These are phyloP conservation scores for Dynastes grantii DNA, from an alignment of 2,888 invertebrate genomes.

Conservation along the genomic window DNA sequence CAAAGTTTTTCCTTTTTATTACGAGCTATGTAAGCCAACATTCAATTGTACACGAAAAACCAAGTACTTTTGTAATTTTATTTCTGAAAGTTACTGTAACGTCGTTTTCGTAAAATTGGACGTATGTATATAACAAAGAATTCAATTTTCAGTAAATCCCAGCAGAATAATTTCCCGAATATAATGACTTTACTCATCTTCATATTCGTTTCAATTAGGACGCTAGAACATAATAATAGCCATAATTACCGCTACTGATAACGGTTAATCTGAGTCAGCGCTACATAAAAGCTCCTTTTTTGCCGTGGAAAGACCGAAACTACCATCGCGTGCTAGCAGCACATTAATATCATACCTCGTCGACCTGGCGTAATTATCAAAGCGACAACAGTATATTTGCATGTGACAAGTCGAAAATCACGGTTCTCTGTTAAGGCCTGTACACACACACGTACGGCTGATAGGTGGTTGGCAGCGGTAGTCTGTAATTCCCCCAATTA, in stretches of 20 bases:
- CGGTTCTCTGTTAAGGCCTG: not conserved
- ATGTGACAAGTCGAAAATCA: conserved; percentile 38
- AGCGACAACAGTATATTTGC: conserved; percentile 34
- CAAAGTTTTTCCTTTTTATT: too few species aligned
- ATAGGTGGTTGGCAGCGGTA: not conserved
- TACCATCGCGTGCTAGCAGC: conserved; percentile 3
- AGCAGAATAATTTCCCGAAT: too few species aligned
- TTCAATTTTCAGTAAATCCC: too few species aligned
- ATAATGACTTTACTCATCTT: too few species aligned
- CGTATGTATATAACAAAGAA: too few species aligned
- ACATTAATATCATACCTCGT: conserved; percentile 27
- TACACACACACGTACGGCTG: not conserved
- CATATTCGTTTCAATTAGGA: too few species aligned
- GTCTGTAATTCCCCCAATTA: not conserved
- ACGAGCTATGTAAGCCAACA: too few species aligned
- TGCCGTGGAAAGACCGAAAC: not conserved
- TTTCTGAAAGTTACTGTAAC: too few species aligned
- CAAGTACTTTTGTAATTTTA: too few species aligned
- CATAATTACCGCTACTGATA: conserved; percentile 7
- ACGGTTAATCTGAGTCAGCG: not conserved
- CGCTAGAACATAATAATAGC: not conserved
- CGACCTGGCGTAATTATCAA: conserved; percentile 8
- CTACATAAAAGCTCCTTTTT: not conserved
- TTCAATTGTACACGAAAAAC: too few species aligned
- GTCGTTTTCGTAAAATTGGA: too few species aligned